These are phyloP conservation scores for Struthidea cinerea DNA, from an alignment of 2,113 vertebrate genomes.

Conservation along the genomic window DNA sequence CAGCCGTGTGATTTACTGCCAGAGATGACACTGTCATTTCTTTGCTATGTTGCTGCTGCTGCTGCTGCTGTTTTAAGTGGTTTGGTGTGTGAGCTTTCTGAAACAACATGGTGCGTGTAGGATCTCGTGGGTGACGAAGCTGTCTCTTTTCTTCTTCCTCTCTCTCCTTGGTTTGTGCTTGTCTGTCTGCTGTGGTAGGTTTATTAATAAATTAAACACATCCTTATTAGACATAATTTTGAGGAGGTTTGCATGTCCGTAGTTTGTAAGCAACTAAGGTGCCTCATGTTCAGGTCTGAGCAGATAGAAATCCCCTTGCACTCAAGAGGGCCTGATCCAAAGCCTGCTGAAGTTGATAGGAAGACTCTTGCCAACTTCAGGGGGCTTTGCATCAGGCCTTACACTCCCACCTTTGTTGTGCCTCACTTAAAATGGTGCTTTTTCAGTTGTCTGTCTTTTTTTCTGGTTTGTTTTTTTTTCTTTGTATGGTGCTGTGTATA, in stretches of 20 bases:
- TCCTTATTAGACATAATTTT: constrained; percentile 44
- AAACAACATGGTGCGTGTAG: neutral
- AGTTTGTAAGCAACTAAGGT: constrained; percentile 77
- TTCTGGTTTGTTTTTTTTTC: constrained; percentile 59
- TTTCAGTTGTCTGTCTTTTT: constrained; percentile 83
- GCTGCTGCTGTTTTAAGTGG: constrained; percentile 69
- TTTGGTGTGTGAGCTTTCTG: constrained; percentile 35
- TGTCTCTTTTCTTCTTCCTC: neutral
- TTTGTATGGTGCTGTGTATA: constrained; percentile 96
- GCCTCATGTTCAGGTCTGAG: constrained; percentile 84
- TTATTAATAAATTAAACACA: constrained; percentile 38
- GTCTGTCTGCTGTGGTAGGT: constrained; percentile 50
- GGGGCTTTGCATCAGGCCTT: neutral
- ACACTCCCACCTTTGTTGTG: constrained; percentile 85
- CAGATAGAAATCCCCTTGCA: constrained; percentile 84
- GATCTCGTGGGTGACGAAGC: neutral
- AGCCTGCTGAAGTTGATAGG: neutral
- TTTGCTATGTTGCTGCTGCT: constrained; percentile 58
- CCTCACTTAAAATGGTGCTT: constrained; percentile 96
- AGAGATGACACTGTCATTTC: neutral
- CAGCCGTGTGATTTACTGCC: neutral
- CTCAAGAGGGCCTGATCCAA: constrained; percentile 53
- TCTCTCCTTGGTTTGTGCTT: constrained; percentile 44
- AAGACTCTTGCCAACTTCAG: neutral
- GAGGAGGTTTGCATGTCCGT: constrained; percentile 80